These are phyloP conservation scores for Anorthoa munda DNA, from an alignment of 2,888 invertebrate species.

Conservation along the genomic window DNA sequence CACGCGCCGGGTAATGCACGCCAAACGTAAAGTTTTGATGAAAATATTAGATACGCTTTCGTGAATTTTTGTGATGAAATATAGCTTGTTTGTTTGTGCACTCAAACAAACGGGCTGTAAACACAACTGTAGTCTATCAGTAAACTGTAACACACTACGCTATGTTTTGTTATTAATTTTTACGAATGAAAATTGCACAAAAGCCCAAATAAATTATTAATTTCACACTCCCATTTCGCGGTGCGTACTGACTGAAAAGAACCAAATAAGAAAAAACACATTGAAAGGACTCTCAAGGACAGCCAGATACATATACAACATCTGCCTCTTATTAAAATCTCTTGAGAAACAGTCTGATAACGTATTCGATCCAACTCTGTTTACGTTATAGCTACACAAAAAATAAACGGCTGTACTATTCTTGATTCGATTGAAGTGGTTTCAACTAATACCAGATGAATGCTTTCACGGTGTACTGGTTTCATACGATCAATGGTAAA, in stretches of 20 bases:
- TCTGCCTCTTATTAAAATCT: conserved; percentile 20
- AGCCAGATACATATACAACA: neutral
- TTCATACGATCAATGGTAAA: conserved; percentile 17
- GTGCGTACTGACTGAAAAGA: neutral
- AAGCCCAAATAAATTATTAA: neutral
- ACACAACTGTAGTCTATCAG: neutral
- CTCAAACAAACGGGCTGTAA: conserved; percentile 16
- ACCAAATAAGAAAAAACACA: conserved; percentile 8
- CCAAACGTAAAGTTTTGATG: conserved; percentile 7
- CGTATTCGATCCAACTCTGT: conserved; percentile 21
- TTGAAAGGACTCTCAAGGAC: neutral
- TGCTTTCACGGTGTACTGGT: conserved; percentile 33
- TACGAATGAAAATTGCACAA: neutral
- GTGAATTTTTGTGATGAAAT: conserved; percentile 28
- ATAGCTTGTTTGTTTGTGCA: conserved; percentile 23
- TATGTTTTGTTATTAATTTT: neutral
- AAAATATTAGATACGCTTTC: conserved; percentile 15
- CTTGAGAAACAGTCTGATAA: conserved; percentile 23
- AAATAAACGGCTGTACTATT: conserved; percentile 39
- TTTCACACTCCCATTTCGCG: neutral
- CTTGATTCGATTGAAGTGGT: conserved; percentile 41
- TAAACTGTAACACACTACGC: neutral
- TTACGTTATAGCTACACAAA: conserved; percentile 22
- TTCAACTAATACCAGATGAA: conserved; percentile 39
- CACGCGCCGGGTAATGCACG: conserved; percentile 6